phyloP scores from a whole-genome alignment of 2,797 vertebrate species.

The Sebastes iracundus region DNA sequence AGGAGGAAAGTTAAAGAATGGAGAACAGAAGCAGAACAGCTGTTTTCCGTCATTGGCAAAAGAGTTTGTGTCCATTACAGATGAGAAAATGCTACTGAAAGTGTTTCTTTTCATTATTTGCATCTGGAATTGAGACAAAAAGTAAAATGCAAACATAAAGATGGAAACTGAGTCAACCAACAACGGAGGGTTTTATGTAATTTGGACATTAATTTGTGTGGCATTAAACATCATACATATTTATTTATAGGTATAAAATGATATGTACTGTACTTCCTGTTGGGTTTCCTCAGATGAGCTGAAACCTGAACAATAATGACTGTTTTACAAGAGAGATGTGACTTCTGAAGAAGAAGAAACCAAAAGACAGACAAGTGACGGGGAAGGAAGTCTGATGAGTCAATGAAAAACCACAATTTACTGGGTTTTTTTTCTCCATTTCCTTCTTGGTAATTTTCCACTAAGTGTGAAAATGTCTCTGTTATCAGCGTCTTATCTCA shows the following conservation, averaged over 20 bases:
- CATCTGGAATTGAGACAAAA: background rate
- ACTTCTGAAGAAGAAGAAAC: background rate
- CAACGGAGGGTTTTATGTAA: background rate
- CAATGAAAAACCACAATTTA: too few species aligned
- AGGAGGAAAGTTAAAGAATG: background rate
- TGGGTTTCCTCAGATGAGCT: background rate
- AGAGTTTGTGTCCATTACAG: background rate
- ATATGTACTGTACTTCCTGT: background rate
- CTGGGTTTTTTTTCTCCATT: background rate
- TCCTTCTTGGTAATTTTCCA: constrained; percentile 36
- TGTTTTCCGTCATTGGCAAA: background rate
- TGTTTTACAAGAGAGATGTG: background rate
- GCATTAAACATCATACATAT: rapidly evolving
- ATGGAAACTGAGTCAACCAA: background rate
- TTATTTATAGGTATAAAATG: background rate
- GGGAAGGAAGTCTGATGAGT: background rate
- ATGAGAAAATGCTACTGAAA: background rate
- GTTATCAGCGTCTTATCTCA: constrained; percentile 16
- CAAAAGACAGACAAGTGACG: background rate
- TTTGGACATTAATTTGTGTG: background rate
- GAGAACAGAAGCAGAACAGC: background rate
- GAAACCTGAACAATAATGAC: background rate
- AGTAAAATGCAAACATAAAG: background rate
- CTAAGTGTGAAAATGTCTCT: background rate
- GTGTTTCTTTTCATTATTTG: background rate